Base-by-base conservation (phyloP, 2,888 invertebrate species). In the Hypena proboscidalis region DNA sequence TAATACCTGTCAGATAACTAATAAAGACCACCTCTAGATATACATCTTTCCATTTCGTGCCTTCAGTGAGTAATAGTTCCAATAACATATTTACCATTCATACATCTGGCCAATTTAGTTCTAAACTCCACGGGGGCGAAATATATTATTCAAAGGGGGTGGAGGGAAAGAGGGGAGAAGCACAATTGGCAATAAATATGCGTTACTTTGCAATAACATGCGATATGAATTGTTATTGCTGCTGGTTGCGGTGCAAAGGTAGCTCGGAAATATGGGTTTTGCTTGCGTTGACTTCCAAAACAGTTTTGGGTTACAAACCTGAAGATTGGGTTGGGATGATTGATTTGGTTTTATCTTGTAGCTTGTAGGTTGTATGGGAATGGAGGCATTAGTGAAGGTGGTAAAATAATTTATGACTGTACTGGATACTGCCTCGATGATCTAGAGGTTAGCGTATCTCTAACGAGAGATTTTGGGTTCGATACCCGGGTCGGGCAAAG, bases 151-250 rank as follows among this genome's bases (percentile, higher is more conserved):
- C 56, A 43, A 26, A 37, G 49, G 67, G 51, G 42, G 40, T 23
- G 33, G 44, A 33, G 31, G 27, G 42, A 39, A 36, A 17, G 26
- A 29, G 35, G 45, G 55, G 52, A 58, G 38, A 30, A 58, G 44
- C 57, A 68, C 67, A 73, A 76, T 74, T 68, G 71, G 56, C 74
- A 72, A 71, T 73, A 74, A 76, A 76, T 74, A 75, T 63, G 60
- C 67, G 69, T 69, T 70, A 69, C 67, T 71, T 72, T 69, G 69
- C 70, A 76, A 73, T 76, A 74, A 66, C 69, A 70, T 64, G 46
- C 56, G 61, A 58, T 63, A 67, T 70, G 62, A 67, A 70, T 61
- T 63, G 67, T 62, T 63, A 64, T 67, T 61, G 67, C 63, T 59
- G 58, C 49, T 60, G 51, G 51, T 48, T 56, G 47, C 42, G 61